Evolutionary conservation across 2,113 vertebrate genomes (phyloP), one percentile per base, ranked within the genome.

Genomic region (Erinaceus europaeus): DNA sequence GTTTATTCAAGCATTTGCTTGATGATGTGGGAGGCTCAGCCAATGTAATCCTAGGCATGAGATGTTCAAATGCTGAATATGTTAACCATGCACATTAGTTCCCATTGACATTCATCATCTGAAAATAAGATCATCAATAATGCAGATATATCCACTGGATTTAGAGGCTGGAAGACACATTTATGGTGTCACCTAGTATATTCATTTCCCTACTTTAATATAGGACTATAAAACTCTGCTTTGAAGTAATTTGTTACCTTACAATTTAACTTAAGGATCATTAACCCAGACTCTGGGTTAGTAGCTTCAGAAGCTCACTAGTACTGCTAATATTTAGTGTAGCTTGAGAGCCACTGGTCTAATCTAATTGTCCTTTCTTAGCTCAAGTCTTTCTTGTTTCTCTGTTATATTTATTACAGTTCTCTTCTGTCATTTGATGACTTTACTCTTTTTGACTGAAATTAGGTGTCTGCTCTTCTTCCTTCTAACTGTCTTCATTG

Each of bases 51-150:
- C 38, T 65, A 87, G 38, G 50, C 78, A 27, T 50, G 65, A 67
- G 62, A 62, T 82, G 84, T 89, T 55, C 72, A 91, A 71, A 83
- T 76, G 59, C 89, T 44, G 40, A 86, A n/a, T 81, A 14, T 87
- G n/a, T 34, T 62, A 71, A 38, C 72, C 65, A 57, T 23, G 25
- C 36, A 46, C 61, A 21, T 89, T 61, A 68, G 53, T 94, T 86
- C 55, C 84, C 61, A 20, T 2, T 20, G 40, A 87, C 71, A 40
- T 53, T 25, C 14, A 10, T 59, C 82, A 85, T 65, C 74, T 50
- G 34, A 62, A 92, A 59, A 13, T 53, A 67, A 59, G 78, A 69
- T 44, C 14, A 74, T 86, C 65, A 44, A 27, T 68, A 75, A 53
- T 32, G 40, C 50, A 73, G 40, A 71, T 80, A 14, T 53, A 8